Conservation (phyloP, 2,888 invertebrate species). For the Galeruca laticollis region DNA sequence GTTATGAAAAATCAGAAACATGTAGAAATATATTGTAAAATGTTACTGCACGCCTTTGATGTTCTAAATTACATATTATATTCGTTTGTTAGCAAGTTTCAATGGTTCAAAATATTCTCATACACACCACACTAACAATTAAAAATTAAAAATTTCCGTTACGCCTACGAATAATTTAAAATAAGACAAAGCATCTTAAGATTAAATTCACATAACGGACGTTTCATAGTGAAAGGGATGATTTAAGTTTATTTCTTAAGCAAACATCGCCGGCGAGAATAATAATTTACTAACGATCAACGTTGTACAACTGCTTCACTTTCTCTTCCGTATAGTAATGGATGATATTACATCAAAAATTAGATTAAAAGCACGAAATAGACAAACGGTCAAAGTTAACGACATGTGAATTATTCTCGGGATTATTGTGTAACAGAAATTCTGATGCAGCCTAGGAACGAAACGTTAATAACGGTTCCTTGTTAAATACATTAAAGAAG, state of each 20-base stretch:
- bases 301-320: constrained; percentile 40
- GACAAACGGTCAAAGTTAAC: not conserved
- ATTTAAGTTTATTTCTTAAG: constrained; percentile 32
- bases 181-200: not conserved
- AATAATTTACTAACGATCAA: constrained; percentile 23
- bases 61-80: no score
- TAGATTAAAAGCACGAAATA: constrained; percentile 20
- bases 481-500: no score
- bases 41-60: no score
- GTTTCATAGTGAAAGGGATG: constrained; percentile 24
- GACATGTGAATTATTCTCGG: not conserved
- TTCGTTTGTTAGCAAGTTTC: no score
- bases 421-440: no score
- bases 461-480: no score
- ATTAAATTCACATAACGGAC: constrained; percentile 1
- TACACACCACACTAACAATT: not conserved
- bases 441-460: no score
- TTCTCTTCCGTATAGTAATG: constrained; percentile 43
- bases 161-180: not conserved
- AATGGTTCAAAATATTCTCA: no score
- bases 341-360: constrained; percentile 32
- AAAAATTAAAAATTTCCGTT: not conserved
- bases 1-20: no score
- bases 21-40: no score
- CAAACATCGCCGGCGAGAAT: constrained; percentile 20